Conservation (phyloP, 1,140 invertebrate genomes). For the Gonioctena quinquepunctata region DNA sequence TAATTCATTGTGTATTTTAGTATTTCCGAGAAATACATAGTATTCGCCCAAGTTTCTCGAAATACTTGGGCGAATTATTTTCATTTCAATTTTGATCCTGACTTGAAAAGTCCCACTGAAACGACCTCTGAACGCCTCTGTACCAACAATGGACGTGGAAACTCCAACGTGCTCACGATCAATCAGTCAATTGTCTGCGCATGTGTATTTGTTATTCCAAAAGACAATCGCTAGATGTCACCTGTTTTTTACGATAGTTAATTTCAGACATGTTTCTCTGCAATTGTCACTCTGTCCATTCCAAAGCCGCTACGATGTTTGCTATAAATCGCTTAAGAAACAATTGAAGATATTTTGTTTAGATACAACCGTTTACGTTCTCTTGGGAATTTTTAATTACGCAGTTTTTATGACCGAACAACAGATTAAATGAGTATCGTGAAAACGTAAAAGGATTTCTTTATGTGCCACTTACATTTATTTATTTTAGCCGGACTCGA, state of each 20-base stretch:
- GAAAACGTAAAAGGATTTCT: conserved; percentile 12
- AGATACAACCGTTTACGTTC: conserved; percentile 39
- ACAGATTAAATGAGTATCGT: conserved; percentile 12
- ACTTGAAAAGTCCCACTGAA: background rate
- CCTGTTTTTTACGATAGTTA: conserved; percentile 48
- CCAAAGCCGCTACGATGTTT: conserved; percentile 30
- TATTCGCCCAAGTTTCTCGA: too few species aligned
- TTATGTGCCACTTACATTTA: conserved; percentile 11
- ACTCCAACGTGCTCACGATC: conserved; percentile 25
- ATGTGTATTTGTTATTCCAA: conserved; percentile 19
- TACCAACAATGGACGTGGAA: background rate
- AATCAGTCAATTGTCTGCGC: conserved; percentile 43
- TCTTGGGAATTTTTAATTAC: conserved; percentile 39
- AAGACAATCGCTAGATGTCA: conserved; percentile 46
- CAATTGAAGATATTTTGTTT: conserved; percentile 44
- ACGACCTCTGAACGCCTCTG: background rate
- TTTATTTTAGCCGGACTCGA: conserved; percentile 10
- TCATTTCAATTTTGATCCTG: too few species aligned
- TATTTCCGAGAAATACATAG: too few species aligned
- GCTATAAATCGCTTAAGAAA: conserved; percentile 41
- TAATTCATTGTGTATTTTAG: too few species aligned
- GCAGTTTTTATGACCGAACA: conserved; percentile 17
- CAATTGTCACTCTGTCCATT: conserved; percentile 43
- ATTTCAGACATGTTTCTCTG: conserved; percentile 45
- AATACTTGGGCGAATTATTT: too few species aligned